Evolutionary conservation across 2,888 invertebrate species (phyloP).

Genomic region (Leucoptera coffeella): DNA sequence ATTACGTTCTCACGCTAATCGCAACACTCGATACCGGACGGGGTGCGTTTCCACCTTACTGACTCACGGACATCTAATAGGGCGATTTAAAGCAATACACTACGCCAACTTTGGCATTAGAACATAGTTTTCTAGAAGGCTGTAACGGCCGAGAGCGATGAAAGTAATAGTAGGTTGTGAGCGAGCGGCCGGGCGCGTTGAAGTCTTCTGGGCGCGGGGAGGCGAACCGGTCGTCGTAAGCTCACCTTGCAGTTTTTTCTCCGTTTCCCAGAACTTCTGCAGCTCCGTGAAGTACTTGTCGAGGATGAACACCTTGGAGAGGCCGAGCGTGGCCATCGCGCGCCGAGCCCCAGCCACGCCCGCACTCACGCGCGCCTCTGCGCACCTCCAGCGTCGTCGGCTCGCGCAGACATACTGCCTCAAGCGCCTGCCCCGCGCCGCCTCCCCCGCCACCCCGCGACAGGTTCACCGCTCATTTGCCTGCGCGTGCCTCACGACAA

Average conservation of each 20-base stretch:
- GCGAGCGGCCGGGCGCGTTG: neutral
- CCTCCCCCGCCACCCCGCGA: constrained; percentile 7
- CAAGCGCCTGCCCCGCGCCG: constrained; percentile 7
- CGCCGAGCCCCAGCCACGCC: constrained; percentile 33
- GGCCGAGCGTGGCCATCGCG: constrained; percentile 90
- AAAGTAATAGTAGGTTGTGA: neutral
- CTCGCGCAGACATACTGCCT: constrained; percentile 13
- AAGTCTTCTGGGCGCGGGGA: neutral
- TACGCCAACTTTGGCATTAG: too few relatives aligned
- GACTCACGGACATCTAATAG: too few relatives aligned
- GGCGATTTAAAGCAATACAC: too few relatives aligned
- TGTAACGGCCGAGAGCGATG: too few relatives aligned
- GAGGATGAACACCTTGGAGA: constrained; percentile 94
- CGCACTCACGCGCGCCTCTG: constrained; percentile 16
- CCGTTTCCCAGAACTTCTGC: constrained; percentile 95
- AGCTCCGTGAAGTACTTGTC: constrained; percentile 96
- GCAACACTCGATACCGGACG: too few relatives aligned
- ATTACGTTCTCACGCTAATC: too few relatives aligned
- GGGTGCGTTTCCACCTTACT: too few relatives aligned
- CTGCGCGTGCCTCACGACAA: constrained; percentile 4
- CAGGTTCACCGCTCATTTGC: too few relatives aligned
- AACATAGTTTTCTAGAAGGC: too few relatives aligned
- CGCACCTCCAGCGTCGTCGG: constrained; percentile 20
- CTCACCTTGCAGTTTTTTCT: constrained; percentile 93
- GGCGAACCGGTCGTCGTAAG: constrained; percentile 2